A percentile compares a stretch with the other conserved stretches of the same genome.
phyloP scores from a whole-genome alignment of 2,797 vertebrate genomes.

The Cygnus olor region DNA sequence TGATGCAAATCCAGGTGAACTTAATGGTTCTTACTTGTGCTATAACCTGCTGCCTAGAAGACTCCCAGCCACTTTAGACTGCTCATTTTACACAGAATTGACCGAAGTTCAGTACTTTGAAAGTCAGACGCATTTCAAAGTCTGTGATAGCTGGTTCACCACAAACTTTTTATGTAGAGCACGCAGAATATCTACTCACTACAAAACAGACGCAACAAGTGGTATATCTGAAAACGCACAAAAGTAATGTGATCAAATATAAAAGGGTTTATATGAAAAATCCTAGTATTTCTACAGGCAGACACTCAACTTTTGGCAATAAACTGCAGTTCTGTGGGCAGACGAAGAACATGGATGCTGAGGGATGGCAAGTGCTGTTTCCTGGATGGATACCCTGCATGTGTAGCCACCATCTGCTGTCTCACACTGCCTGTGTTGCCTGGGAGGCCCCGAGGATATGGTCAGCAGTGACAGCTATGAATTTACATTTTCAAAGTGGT shows the following conservation, averaged over 20 bases:
- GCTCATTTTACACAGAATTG: neutral
- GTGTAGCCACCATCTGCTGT: neutral
- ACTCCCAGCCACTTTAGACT: neutral
- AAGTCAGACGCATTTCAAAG: neutral
- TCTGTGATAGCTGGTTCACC: accelerated
- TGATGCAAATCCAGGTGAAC: neutral
- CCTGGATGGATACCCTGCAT: neutral
- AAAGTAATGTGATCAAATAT: neutral
- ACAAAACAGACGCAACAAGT: neutral
- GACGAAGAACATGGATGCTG: neutral
- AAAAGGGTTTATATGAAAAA: neutral
- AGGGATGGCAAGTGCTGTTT: neutral
- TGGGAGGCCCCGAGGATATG: neutral
- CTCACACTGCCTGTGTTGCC: neutral
- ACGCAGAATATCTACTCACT: neutral
- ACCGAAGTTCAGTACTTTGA: neutral
- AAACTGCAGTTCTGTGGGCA: neutral
- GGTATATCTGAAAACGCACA: neutral
- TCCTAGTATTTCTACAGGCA: neutral
- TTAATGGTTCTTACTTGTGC: neutral
- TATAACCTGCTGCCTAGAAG: neutral
- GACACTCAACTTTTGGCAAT: neutral
- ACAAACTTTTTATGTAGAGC: neutral
- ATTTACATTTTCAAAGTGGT: neutral
- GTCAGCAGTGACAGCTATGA: neutral